phyloP scores from a whole-genome alignment of 2,888 invertebrate genomes.

The Rapana venosa region DNA sequence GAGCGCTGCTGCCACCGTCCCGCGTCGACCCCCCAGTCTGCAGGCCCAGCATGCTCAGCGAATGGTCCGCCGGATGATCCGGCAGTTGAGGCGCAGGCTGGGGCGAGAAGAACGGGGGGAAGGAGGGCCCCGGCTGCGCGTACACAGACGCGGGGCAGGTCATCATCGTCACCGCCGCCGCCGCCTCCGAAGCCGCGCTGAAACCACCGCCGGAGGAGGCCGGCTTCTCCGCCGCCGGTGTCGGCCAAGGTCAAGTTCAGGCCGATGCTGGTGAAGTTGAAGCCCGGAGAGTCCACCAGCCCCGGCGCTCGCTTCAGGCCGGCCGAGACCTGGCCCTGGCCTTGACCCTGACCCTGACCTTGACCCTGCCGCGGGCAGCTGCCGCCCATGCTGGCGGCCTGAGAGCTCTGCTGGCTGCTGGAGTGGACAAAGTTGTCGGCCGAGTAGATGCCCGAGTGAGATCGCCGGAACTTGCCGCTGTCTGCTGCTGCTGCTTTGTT shows the following conservation, averaged over 20 bases:
- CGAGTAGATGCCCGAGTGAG: conserved; percentile 62
- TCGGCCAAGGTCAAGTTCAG: conserved; percentile 66
- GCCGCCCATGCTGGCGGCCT: conserved; percentile 11
- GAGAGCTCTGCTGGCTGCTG: conserved; percentile 32
- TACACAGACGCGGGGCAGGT: conserved; percentile 52
- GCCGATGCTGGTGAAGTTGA: conserved; percentile 69
- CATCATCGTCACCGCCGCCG: not conserved
- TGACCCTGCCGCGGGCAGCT: not conserved
- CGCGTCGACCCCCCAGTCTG: not conserved
- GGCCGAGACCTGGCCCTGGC: not conserved
- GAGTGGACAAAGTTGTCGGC: conserved; percentile 71
- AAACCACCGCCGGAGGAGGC: not conserved
- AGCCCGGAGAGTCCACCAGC: conserved; percentile 59
- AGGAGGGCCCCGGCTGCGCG: conserved; percentile 56
- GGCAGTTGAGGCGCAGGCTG: conserved; percentile 45
- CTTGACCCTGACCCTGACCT: no score
- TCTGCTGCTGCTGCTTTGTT: conserved; percentile 14
- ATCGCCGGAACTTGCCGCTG: conserved; percentile 43
- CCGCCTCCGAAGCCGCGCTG: conserved; percentile 32
- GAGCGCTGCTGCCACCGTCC: not conserved
- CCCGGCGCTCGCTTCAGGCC: conserved; percentile 50
- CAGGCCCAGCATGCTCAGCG: not conserved
- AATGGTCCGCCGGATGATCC: not conserved
- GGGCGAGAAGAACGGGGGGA: conserved; percentile 61
- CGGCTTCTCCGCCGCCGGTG: not conserved